phyloP scores from a whole-genome alignment of 2,888 invertebrate species.

The Cerceris rybyensis region DNA sequence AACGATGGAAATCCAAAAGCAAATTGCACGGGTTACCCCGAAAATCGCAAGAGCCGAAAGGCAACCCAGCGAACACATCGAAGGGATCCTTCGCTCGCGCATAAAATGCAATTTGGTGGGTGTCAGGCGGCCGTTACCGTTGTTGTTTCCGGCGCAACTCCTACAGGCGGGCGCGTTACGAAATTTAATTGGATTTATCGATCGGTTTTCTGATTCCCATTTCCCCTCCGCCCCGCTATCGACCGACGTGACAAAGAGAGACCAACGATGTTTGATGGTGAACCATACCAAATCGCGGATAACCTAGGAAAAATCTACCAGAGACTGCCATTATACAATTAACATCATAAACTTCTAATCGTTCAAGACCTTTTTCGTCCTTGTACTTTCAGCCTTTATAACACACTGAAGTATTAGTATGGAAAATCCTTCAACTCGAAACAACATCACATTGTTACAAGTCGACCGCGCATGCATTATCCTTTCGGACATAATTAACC shows the following conservation, averaged over 20 bases:
- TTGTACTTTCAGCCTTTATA: slow-evolving; percentile 2
- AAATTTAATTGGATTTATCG: slow-evolving; percentile 81
- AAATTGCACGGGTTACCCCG: slow-evolving; percentile 14
- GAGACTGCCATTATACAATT: slow-evolving; percentile 46
- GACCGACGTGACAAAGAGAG: slow-evolving; percentile 44
- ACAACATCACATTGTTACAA: too few species aligned
- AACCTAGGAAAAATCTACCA: too few species aligned
- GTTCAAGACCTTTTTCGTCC: slow-evolving; percentile 42
- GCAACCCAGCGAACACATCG: slow-evolving; percentile 41
- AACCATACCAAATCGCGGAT: slow-evolving; percentile 51
- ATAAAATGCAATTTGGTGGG: slow-evolving; percentile 76
- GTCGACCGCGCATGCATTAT: too few species aligned
- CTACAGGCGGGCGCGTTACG: slow-evolving; percentile 70
- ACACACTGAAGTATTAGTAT: too few species aligned
- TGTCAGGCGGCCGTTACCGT: slow-evolving; percentile 62
- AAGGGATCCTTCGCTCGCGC: slow-evolving; percentile 50
- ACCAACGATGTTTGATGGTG: slow-evolving; percentile 39
- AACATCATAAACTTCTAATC: slow-evolving; percentile 57
- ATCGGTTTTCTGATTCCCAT: slow-evolving; percentile 77
- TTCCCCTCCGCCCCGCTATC: slow-evolving; percentile 60
- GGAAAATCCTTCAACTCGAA: too few species aligned
- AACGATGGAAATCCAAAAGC: slow-evolving; percentile 31
- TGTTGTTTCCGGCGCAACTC: slow-evolving; percentile 41
- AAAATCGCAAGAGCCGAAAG: slow-evolving; percentile 15
- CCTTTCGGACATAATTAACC: too few species aligned